phyloP scores from a whole-genome alignment of 1,140 invertebrate genomes.

The Ceratina japonica region DNA sequence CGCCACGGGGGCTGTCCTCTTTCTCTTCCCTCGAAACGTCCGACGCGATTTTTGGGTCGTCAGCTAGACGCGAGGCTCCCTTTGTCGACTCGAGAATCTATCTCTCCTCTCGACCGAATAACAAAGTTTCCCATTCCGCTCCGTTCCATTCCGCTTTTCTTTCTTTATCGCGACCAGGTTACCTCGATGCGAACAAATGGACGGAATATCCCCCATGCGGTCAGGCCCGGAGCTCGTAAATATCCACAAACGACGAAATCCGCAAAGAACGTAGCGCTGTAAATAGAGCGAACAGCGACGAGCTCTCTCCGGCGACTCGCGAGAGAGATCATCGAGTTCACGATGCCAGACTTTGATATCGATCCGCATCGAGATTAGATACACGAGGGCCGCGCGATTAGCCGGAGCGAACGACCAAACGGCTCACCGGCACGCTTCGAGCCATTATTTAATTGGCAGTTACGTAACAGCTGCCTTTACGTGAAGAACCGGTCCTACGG shows the following conservation, averaged over 20 bases:
- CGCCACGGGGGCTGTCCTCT: constrained; percentile 42
- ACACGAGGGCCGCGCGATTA: constrained; percentile 53
- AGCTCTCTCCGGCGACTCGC: background rate
- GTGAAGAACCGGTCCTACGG: constrained; percentile 27
- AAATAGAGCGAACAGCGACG: background rate
- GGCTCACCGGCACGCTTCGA: constrained; percentile 39
- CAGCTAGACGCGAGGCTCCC: background rate
- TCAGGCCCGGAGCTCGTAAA: background rate
- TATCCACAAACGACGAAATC: background rate
- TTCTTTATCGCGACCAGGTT: background rate
- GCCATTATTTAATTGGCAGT: constrained; percentile 60
- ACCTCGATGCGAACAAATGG: no score
- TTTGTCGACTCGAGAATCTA: background rate
- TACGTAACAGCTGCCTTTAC: constrained; percentile 56
- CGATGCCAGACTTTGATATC: constrained; percentile 32
- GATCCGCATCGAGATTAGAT: constrained; percentile 42
- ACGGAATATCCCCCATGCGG: background rate
- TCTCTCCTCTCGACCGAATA: background rate
- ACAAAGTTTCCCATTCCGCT: background rate
- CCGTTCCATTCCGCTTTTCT: background rate
- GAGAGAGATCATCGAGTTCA: constrained; percentile 9
- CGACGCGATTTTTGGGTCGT: constrained; percentile 26
- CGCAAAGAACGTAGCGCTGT: background rate
- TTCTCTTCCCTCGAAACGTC: constrained; percentile 4
- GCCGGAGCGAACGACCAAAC: constrained; percentile 45